Conservation (phyloP, 2,797 vertebrate genomes). For the Micrastur ruficollis region DNA sequence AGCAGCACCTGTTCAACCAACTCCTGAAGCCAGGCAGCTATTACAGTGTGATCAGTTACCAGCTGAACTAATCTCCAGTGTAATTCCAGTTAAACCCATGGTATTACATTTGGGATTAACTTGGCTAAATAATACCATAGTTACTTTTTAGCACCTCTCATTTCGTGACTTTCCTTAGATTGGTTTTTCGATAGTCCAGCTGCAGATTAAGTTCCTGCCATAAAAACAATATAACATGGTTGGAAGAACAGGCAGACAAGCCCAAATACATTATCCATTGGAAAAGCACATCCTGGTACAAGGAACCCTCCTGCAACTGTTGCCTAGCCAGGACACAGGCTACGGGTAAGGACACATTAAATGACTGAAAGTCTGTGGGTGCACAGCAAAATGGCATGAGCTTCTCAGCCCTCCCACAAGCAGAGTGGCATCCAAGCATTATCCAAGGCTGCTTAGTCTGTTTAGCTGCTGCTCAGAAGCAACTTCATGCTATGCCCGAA, state of each 20-base stretch:
- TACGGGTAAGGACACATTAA: neutral
- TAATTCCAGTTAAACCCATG: neutral
- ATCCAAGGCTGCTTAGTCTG: neutral
- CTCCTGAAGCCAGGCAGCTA: neutral
- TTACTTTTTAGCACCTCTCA: neutral
- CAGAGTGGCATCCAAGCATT: neutral
- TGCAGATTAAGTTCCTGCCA: neutral
- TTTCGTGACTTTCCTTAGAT: neutral
- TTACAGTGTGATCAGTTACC: neutral
- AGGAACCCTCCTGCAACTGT: neutral
- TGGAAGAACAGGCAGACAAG: neutral
- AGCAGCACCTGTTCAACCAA: neutral
- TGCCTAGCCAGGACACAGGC: neutral
- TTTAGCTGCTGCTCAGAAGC: neutral
- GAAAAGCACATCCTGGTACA: neutral
- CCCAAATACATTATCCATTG: neutral
- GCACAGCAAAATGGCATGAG: neutral
- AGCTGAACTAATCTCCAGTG: neutral
- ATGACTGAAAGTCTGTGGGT: neutral
- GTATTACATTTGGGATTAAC: neutral
- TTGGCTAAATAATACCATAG: neutral
- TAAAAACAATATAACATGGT: neutral
- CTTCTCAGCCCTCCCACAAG: neutral
- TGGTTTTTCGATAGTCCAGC: neutral
- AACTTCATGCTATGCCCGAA: rapidly evolving